These are phyloP conservation scores for Pelvicachromis taeniatus DNA, from an alignment of 2,113 vertebrate genomes.

Conservation along the genomic window DNA sequence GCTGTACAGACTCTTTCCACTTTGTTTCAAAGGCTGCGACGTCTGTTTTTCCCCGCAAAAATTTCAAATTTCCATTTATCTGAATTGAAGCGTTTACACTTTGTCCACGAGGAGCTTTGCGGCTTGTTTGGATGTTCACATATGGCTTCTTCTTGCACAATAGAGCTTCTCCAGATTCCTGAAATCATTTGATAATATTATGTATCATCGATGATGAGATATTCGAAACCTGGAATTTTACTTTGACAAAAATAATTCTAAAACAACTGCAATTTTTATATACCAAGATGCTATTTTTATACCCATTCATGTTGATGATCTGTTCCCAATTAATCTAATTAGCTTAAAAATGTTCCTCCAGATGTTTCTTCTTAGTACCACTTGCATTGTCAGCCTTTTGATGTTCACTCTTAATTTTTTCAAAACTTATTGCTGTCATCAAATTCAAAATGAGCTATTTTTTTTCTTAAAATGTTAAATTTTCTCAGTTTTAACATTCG, in stretches of 20 bases:
- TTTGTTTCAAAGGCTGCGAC: not conserved
- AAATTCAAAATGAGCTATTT: not conserved
- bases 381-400: not conserved
- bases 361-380: not conserved
- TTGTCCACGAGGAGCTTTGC: not conserved
- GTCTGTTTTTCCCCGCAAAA: too few relatives aligned
- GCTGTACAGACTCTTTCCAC: not conserved
- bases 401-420: not conserved
- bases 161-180: not conserved
- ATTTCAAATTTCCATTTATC: not conserved
- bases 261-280: not conserved
- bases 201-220: not conserved
- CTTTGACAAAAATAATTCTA: too few relatives aligned
- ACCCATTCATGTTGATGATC: not conserved
- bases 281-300: not conserved
- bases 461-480: not conserved
- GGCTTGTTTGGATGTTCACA: not conserved
- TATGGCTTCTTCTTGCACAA: not conserved
- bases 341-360: not conserved
- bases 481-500: not conserved
- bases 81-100: not conserved
- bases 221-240: not conserved
- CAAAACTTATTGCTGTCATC: too few relatives aligned
- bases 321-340: not conserved
- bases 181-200: not conserved